These are phyloP conservation scores for Stictocephala bisonia DNA, from an alignment of 2,888 invertebrate genomes.

Conservation along the genomic window DNA sequence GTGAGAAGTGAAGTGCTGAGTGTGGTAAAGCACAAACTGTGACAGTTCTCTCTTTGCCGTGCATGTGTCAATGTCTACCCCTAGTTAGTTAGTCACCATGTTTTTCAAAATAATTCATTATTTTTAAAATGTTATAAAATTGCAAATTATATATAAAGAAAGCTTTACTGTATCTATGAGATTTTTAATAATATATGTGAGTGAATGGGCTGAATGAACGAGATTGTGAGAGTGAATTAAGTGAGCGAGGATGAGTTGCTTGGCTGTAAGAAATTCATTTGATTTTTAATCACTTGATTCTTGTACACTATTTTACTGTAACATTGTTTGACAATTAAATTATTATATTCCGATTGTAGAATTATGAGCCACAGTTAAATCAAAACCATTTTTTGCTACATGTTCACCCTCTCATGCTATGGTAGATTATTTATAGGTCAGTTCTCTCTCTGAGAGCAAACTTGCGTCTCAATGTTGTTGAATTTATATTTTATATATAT, in stretches of 20 bases:
- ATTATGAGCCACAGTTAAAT: conserved; percentile 33
- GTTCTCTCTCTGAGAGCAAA: conserved; percentile 32
- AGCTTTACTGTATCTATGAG: conserved; percentile 51
- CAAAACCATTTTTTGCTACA: conserved; percentile 37
- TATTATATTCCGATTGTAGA: conserved; percentile 37
- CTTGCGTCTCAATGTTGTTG: conserved; percentile 30
- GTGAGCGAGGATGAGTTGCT: conserved; percentile 10
- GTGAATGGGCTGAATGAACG: conserved; percentile 18
- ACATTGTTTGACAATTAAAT: conserved; percentile 41
- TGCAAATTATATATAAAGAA: conserved; percentile 50
- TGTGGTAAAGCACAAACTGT: conserved; percentile 9
- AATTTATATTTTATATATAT: conserved; percentile 18
- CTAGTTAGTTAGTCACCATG: conserved; percentile 43
- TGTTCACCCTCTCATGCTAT: conserved; percentile 30
- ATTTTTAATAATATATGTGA: conserved; percentile 47
- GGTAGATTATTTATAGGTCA: conserved; percentile 12
- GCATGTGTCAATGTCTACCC: conserved; percentile 47
- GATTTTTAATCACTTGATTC: conserved; percentile 45
- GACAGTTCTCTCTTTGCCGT: conserved; percentile 34
- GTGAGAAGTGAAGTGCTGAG: conserved; percentile 10
- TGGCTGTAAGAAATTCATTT: conserved; percentile 11
- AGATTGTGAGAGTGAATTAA: conserved; percentile 7
- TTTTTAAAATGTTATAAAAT: conserved; percentile 49
- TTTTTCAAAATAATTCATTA: conserved; percentile 46
- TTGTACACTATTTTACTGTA: conserved; percentile 44